Percentiles rank a stretch among this genome's conserved stretches.
Conservation (phyloP, 2,888 invertebrate species). For the Nipponacmea schrenckii region DNA sequence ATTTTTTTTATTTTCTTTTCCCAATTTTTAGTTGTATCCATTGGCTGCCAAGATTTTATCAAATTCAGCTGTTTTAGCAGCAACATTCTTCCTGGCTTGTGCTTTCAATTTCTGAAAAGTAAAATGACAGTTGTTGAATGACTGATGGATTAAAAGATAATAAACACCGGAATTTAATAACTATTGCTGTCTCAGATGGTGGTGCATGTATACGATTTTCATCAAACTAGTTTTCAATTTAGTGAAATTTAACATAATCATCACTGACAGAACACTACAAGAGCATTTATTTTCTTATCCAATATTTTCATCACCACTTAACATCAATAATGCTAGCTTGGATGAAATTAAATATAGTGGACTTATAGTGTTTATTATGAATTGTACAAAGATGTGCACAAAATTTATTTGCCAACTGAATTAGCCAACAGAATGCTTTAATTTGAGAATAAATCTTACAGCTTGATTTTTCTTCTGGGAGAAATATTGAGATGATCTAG, state of each 20-base stretch:
- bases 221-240: conserved; percentile 22
- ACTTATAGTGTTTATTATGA: too few species aligned
- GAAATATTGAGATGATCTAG: conserved; percentile 81
- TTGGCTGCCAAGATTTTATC: conserved; percentile 51
- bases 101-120: conserved; percentile 48
- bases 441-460: conserved; percentile 48
- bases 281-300: too few species aligned
- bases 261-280: conserved; percentile 24
- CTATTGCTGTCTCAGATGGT: conserved; percentile 30
- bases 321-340: too few species aligned
- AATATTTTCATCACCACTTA: too few species aligned
- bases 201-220: conserved; percentile 35
- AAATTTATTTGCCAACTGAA: too few species aligned
- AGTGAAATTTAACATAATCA: conserved; percentile 28
- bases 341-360: too few species aligned
- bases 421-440: too few species aligned
- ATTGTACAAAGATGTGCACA: too few species aligned
- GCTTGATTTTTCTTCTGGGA: conserved; percentile 76
- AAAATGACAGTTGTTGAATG: conserved; percentile 8
- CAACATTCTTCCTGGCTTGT: conserved; percentile 53
- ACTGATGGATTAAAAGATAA: neutral
- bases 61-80: conserved; percentile 44
- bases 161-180: conserved; percentile 2
- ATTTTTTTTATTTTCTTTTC: too few species aligned
- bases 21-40: conserved; percentile 42